These are phyloP conservation scores for Lethenteron camtschaticum DNA, from an alignment of 2,113 vertebrate species.

Conservation along the genomic window DNA sequence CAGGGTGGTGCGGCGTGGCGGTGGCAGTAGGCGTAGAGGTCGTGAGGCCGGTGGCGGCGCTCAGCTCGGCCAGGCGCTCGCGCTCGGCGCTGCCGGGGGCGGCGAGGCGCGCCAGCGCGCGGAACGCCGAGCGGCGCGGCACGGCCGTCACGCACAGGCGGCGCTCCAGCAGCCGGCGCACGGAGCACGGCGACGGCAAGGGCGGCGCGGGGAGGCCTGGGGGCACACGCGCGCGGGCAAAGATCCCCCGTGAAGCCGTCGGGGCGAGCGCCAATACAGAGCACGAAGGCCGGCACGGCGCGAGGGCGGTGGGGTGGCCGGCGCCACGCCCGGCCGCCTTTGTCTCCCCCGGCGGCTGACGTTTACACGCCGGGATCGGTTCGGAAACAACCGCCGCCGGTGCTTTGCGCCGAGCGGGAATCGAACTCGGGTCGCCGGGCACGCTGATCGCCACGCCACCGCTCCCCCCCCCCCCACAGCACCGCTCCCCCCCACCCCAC, in stretches of 20 bases:
- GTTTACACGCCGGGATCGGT: no score
- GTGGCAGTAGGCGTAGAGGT: constrained; percentile 52
- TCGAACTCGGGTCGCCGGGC: no score
- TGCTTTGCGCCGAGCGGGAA: no score
- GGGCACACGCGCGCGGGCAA: constrained; percentile 10
- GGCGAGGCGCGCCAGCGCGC: constrained; percentile 36
- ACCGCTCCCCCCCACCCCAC: no score
- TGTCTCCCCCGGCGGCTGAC: no score
- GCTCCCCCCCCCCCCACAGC: no score
- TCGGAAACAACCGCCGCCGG: no score
- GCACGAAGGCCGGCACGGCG: not conserved
- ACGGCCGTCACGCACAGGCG: constrained; percentile 52
- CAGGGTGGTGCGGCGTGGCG: constrained; percentile 47
- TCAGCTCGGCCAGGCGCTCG: constrained; percentile 60
- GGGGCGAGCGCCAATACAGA: not conserved
- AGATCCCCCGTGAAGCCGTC: not conserved
- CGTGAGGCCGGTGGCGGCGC: constrained; percentile 49
- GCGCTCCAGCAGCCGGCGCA: constrained; percentile 34
- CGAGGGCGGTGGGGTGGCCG: no score
- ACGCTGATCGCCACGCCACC: no score
- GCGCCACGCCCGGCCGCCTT: no score
- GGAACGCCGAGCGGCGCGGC: constrained; percentile 69
- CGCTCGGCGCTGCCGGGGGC: constrained; percentile 35
- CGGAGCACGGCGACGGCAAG: constrained; percentile 43
- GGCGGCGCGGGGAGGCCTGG: constrained; percentile 19